Conservation (phyloP, 2,113 vertebrate species). For the Myiagra hebetior region DNA sequence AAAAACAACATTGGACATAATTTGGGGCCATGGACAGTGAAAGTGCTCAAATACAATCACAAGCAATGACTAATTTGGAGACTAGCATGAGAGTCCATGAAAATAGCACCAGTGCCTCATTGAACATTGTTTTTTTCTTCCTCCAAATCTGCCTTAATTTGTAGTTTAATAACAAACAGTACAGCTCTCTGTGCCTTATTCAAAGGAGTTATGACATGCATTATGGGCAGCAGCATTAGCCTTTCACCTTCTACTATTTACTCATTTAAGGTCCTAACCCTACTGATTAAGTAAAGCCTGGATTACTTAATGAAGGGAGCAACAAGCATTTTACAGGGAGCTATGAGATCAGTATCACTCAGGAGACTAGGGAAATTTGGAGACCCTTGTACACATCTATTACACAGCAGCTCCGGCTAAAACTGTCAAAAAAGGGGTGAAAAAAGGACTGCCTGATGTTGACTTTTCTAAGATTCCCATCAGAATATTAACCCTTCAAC, state of each 20-base stretch:
- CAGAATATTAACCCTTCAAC: background rate
- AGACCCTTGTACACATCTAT: background rate
- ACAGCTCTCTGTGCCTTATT: background rate
- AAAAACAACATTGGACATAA: background rate
- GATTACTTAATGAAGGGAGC: conserved; percentile 42
- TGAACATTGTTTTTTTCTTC: background rate
- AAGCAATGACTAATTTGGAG: background rate
- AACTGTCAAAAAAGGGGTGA: background rate
- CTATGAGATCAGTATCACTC: background rate
- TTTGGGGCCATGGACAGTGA: background rate
- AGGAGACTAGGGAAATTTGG: background rate
- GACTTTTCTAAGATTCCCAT: background rate
- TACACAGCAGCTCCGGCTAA: background rate
- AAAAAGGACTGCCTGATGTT: background rate
- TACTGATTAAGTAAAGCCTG: conserved; percentile 34
- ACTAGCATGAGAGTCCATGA: background rate
- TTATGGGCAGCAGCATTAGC: conserved; percentile 49
- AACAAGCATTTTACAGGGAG: conserved; percentile 4
- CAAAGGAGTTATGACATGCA: conserved; percentile 29
- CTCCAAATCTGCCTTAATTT: conserved; percentile 15
- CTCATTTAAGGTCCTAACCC: conserved; percentile 43
- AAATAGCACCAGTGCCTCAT: background rate
- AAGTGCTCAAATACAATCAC: background rate
- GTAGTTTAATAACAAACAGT: conserved; percentile 33
- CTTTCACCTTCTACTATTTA: conserved; percentile 34